Percentiles rank a stretch among this genome's conserved stretches.
These are phyloP conservation scores for Beaufortia kweichowensis DNA, from an alignment of 2,113 vertebrate genomes.

Conservation along the genomic window DNA sequence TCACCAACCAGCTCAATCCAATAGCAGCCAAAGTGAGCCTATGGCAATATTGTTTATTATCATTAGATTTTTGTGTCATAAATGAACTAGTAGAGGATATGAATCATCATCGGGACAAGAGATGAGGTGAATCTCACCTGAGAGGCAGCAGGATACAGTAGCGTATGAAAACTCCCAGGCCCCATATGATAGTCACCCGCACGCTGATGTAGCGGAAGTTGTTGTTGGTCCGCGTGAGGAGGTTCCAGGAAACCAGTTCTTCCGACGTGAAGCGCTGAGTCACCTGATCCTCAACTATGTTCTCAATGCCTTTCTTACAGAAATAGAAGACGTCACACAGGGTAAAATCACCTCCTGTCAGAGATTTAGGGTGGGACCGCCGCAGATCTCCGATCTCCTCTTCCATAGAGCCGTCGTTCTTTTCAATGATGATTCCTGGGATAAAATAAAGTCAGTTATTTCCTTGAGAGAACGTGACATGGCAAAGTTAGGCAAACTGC, in stretches of 20 bases:
- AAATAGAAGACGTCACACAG: slow-evolving; percentile 90
- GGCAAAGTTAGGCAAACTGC: not conserved
- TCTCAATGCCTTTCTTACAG: slow-evolving; percentile 88
- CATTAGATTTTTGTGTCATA: too few species aligned
- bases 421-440: slow-evolving; percentile 90
- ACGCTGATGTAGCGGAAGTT: slow-evolving; percentile 92
- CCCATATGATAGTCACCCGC: slow-evolving; percentile 88
- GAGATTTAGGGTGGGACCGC: slow-evolving; percentile 48
- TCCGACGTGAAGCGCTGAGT: slow-evolving; percentile 96
- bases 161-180: slow-evolving; percentile 84
- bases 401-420: slow-evolving; percentile 83
- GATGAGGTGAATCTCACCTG: slow-evolving; percentile 74
- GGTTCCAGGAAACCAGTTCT: slow-evolving; percentile 94
- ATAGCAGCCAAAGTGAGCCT: slow-evolving; percentile 86
- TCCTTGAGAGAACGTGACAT: not conserved
- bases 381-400: slow-evolving; percentile 81
- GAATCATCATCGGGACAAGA: not conserved
- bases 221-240: slow-evolving; percentile 93
- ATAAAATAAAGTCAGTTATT: not conserved
- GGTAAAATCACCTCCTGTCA: slow-evolving; percentile 73
- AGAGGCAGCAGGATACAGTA: slow-evolving; percentile 89
- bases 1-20: slow-evolving; percentile 85
- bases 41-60: too few species aligned
- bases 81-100: not conserved
- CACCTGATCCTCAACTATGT: slow-evolving; percentile 92